These are phyloP conservation scores for Chorisops tibialis DNA, from an alignment of 2,888 invertebrate species.

Conservation along the genomic window DNA sequence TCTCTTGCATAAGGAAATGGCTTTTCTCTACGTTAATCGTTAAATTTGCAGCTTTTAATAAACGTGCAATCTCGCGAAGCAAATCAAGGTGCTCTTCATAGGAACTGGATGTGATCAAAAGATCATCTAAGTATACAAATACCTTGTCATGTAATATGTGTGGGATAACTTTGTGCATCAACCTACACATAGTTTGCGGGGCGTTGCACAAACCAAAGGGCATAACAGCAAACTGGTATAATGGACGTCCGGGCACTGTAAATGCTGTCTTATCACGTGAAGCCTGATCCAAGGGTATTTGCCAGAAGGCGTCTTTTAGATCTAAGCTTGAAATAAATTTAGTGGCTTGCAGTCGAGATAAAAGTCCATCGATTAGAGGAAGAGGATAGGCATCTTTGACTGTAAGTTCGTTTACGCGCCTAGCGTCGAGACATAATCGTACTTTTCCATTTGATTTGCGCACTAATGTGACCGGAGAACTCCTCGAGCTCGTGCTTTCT, in stretches of 20 bases:
- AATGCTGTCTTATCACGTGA: slow-evolving; percentile 35
- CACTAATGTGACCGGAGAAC: not conserved
- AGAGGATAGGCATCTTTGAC: not conserved
- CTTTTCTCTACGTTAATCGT: slow-evolving; percentile 13
- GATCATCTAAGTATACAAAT: slow-evolving; percentile 21
- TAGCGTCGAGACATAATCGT: not conserved
- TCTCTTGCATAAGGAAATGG: slow-evolving; percentile 1
- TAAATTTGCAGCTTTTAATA: not conserved
- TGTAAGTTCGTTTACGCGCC: not conserved
- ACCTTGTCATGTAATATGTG: not conserved
- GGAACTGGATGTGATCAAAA: not conserved
- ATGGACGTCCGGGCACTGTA: slow-evolving; percentile 30
- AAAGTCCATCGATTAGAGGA: too few species aligned
- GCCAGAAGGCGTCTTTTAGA: slow-evolving; percentile 34
- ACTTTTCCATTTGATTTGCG: too few species aligned
- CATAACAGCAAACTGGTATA: not conserved
- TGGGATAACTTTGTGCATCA: not conserved
- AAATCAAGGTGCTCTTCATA: slow-evolving; percentile 11
- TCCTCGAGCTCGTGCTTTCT: not conserved
- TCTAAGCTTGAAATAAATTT: slow-evolving; percentile 26
- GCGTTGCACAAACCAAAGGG: slow-evolving; percentile 16
- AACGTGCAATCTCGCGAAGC: not conserved
- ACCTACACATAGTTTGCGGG: not conserved
- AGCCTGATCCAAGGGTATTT: slow-evolving; percentile 29
- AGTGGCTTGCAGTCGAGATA: not conserved